Evolutionary conservation across 53 echinoderm and acorn worm genomes (phyloP).

Genomic region (Holothuria leucospilota): DNA sequence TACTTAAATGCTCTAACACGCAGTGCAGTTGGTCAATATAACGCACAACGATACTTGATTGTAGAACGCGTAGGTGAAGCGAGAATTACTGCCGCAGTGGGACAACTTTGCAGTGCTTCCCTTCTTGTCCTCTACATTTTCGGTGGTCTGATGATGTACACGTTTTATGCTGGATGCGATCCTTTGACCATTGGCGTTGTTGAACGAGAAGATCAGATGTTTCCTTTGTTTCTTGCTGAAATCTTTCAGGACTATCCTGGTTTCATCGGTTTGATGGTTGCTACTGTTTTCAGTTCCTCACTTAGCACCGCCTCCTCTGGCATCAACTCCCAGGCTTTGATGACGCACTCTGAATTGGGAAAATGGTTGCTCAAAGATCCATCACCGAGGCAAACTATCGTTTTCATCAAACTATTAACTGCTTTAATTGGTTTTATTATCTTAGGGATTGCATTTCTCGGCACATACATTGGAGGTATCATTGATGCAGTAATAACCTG

Average conservation of each 20-base stretch:
- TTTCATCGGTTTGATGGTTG: neutral
- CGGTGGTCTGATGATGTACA: constrained; percentile 2
- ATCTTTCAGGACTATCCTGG: neutral
- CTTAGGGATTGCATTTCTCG: constrained; percentile 7
- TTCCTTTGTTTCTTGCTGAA: neutral
- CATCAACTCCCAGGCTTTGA: constrained; percentile 7
- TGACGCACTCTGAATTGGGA: constrained; percentile 10
- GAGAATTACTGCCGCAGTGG: neutral
- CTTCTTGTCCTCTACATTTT: neutral
- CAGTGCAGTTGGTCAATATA: constrained; percentile 3
- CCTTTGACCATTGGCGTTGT: neutral
- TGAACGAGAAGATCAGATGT: constrained; percentile 1
- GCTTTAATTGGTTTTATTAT: neutral
- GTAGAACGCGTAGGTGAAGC: neutral
- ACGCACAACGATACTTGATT: neutral
- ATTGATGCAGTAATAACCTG: constrained; percentile 18
- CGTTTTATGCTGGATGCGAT: constrained; percentile 15
- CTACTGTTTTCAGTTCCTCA: constrained; percentile 10
- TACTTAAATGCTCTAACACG: neutral
- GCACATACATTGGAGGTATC: constrained; percentile 7
- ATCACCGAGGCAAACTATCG: neutral
- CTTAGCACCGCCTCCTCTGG: constrained; percentile 34
- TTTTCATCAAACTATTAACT: neutral
- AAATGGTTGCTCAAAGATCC: neutral
- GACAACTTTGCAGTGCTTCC: neutral